Percentiles rank a stretch among this genome's conserved stretches.
Conservation (phyloP, 2,888 invertebrate species). For the Lomographa bimaculata region DNA sequence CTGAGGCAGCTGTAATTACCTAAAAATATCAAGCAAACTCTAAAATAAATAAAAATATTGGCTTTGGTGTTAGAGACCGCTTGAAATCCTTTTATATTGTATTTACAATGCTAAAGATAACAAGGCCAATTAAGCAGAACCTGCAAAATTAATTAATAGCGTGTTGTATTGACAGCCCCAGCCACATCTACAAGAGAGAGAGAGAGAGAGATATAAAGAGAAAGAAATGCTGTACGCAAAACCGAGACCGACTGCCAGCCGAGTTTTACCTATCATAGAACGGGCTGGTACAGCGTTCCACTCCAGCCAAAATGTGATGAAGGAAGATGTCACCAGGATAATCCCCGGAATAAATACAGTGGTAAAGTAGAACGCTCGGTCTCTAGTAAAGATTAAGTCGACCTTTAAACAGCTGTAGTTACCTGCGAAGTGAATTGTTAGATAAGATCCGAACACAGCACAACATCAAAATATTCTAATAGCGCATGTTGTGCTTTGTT, state of each 20-base stretch:
- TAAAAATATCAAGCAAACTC: conserved; percentile 82
- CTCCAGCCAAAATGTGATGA: conserved; percentile 95
- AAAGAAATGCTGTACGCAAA: conserved; percentile 64
- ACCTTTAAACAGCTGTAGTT: conserved; percentile 96
- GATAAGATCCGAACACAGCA: conserved; percentile 50
- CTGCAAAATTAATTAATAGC: conserved; percentile 62
- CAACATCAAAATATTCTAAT: conserved; percentile 35
- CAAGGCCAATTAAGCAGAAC: conserved; percentile 54
- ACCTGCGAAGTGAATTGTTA: conserved; percentile 84
- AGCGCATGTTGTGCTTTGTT: conserved; percentile 38
- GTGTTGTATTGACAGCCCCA: conserved; percentile 73
- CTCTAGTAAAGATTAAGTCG: conserved; percentile 93
- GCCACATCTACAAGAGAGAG: conserved; percentile 59
- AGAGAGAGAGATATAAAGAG: conserved; percentile 36
- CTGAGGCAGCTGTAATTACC: conserved; percentile 98
- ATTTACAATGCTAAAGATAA: conserved; percentile 52
- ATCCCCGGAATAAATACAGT: conserved; percentile 96
- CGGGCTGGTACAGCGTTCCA: conserved; percentile 95
- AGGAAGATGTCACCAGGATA: conserved; percentile 93
- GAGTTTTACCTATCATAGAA: conserved; percentile 92
- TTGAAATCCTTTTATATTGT: no score
- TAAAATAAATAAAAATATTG: conserved; percentile 57
- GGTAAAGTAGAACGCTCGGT: conserved; percentile 95
- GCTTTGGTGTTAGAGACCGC: conserved; percentile 44
- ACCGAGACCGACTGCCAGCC: conserved; percentile 69